These are phyloP conservation scores for Acyrthosiphon pisum DNA, from an alignment of 1,140 invertebrate species.

Conservation along the genomic window DNA sequence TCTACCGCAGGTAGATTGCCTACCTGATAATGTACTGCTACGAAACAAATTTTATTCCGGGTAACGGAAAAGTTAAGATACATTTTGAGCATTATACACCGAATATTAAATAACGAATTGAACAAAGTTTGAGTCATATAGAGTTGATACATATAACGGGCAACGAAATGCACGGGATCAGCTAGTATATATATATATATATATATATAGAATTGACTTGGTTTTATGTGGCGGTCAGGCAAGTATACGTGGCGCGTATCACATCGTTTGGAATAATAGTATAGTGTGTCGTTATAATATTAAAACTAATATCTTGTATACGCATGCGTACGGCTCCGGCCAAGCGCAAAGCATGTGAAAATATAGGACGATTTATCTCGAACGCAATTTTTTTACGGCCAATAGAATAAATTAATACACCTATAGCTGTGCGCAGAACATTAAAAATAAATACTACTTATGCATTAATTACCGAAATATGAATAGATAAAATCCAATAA, in stretches of 20 bases:
- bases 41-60: too few species aligned
- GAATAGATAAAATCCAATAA: neutral
- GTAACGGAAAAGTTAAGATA: too few species aligned
- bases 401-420: neutral
- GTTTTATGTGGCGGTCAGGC: neutral
- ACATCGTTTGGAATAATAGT: neutral
- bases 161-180: too few species aligned
- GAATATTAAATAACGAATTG: too few species aligned
- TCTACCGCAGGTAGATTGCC: too few species aligned
- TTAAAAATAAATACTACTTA: neutral
- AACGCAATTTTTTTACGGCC: neutral
- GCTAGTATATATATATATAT: too few species aligned
- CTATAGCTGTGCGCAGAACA: neutral
- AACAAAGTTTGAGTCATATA: too few species aligned
- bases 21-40: too few species aligned
- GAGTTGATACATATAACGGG: too few species aligned
- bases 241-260: too few species aligned
- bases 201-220: neutral
- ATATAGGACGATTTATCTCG: neutral
- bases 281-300: neutral
- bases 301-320: neutral
- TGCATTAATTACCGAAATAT: constrained; percentile 10
- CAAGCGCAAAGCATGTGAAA: neutral
- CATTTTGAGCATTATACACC: too few species aligned
- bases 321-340: too few species aligned